phyloP scores from a whole-genome alignment of 2,888 invertebrate genomes.

The Dryocosmus kuriphilus region DNA sequence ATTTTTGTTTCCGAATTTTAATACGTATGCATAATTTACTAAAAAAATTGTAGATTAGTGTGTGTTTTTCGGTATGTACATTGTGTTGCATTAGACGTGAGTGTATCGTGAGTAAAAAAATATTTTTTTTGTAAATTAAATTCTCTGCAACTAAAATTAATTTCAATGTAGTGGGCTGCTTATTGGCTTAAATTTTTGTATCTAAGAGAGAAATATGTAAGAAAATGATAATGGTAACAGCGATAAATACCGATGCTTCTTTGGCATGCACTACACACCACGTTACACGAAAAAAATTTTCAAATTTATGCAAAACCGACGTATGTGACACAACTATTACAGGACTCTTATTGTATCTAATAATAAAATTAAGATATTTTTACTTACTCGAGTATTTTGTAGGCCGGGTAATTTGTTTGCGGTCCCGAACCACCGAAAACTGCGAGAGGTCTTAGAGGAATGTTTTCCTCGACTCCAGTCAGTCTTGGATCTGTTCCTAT shows the following conservation, averaged over 20 bases:
- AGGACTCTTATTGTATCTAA: slow-evolving; percentile 52
- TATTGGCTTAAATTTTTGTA: not conserved
- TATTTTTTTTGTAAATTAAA: not conserved
- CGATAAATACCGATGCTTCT: slow-evolving; percentile 46
- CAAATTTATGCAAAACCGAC: slow-evolving; percentile 45
- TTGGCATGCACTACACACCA: slow-evolving; percentile 65
- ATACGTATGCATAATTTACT: not conserved
- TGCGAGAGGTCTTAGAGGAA: slow-evolving; percentile 87
- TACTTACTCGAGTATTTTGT: slow-evolving; percentile 87
- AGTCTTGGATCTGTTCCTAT: slow-evolving; percentile 69
- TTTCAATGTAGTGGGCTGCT: not conserved
- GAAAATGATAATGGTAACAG: slow-evolving; percentile 39
- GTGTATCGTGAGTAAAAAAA: not conserved
- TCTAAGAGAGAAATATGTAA: slow-evolving; percentile 27
- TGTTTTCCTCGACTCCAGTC: slow-evolving; percentile 83
- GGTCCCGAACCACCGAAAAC: slow-evolving; percentile 79
- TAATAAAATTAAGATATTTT: slow-evolving; percentile 9
- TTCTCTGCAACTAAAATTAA: not conserved
- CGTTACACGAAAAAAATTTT: slow-evolving; percentile 47
- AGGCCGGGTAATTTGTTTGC: slow-evolving; percentile 78
- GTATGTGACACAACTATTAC: slow-evolving; percentile 51
- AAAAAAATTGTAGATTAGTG: not conserved
- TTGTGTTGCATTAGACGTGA: not conserved
- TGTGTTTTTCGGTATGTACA: not conserved
- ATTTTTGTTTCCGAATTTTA: not conserved